Conservation (phyloP, 2,113 vertebrate genomes). For the Vidua macroura region DNA sequence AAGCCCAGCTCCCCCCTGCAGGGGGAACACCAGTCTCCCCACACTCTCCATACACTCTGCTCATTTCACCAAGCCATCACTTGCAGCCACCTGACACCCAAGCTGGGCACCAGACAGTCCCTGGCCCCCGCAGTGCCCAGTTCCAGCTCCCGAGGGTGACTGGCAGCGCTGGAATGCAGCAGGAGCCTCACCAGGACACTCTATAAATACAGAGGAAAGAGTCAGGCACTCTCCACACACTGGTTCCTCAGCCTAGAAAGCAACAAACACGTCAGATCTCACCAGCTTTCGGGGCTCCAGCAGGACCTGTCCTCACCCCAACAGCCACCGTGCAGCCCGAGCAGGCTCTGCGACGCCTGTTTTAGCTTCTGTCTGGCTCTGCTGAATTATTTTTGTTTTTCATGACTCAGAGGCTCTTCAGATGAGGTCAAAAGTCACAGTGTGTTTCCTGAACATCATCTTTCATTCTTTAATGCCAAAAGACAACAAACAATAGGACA, state of each 20-base stretch:
- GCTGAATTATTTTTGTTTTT: not conserved
- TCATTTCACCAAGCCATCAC: not conserved
- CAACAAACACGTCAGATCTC: not conserved
- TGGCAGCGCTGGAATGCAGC: not conserved
- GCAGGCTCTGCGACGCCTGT: not conserved
- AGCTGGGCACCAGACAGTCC: not conserved
- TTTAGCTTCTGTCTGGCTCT: not conserved
- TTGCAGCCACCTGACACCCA: not conserved
- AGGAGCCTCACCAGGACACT: not conserved
- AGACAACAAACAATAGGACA: slow-evolving; percentile 24
- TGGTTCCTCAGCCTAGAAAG: not conserved
- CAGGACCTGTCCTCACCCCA: not conserved
- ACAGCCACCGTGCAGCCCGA: not conserved
- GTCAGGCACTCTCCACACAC: not conserved
- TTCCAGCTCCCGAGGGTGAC: not conserved
- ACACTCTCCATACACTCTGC: fast-evolving
- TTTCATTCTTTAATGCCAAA: not conserved
- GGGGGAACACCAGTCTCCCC: not conserved
- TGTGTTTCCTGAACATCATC: not conserved
- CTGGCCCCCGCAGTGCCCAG: fast-evolving
- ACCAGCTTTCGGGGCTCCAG: not conserved
- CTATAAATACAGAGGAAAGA: not conserved
- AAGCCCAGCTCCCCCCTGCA: not conserved
- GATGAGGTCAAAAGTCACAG: not conserved
- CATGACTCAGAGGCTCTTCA: not conserved